A percentile compares a stretch with the other conserved stretches of the same genome.
These are phyloP conservation scores for Lathronympha strigana DNA, from an alignment of 2,888 invertebrate species.

Conservation along the genomic window DNA sequence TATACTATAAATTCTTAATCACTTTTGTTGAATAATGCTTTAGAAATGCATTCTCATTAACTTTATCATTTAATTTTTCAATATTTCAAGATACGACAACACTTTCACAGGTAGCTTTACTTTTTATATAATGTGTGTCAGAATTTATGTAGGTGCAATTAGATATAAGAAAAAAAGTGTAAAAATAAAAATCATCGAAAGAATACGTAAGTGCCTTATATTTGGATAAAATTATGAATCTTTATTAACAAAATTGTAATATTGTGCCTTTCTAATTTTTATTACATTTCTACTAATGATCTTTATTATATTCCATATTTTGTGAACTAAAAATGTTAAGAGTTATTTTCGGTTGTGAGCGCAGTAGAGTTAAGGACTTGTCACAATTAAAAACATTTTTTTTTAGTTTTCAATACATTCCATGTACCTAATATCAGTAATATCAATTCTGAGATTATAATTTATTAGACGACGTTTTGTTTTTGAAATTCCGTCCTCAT, in stretches of 20 bases:
- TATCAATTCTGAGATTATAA: conserved; percentile 44
- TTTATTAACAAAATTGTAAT: conserved; percentile 27
- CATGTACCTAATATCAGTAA: conserved; percentile 39
- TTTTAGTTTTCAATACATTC: conserved; percentile 33
- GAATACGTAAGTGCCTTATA: conserved; percentile 38
- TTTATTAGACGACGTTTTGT: conserved; percentile 47
- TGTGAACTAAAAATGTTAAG: conserved; percentile 21
- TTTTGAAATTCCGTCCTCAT: conserved; percentile 72
- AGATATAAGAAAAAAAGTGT: conserved; percentile 29
- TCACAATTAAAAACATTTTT: conserved; percentile 50
- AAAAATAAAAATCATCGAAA: conserved; percentile 31
- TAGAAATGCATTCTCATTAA: no score
- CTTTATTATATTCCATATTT: conserved; percentile 31
- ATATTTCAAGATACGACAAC: no score
- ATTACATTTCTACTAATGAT: conserved; percentile 33
- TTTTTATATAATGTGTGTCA: conserved; percentile 3
- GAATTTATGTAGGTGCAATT: conserved; percentile 13
- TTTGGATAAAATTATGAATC: conserved; percentile 35
- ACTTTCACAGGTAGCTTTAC: neutral
- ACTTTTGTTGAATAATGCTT: no score
- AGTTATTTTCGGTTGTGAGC: conserved; percentile 66
- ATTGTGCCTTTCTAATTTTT: conserved; percentile 36
- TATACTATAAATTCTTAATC: neutral
- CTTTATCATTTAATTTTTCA: no score
- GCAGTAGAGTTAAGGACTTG: conserved; percentile 48